A percentile compares a stretch with the other conserved stretches of the same genome.
Conservation (phyloP, 2,797 vertebrate genomes). For the Myotis myotis region DNA sequence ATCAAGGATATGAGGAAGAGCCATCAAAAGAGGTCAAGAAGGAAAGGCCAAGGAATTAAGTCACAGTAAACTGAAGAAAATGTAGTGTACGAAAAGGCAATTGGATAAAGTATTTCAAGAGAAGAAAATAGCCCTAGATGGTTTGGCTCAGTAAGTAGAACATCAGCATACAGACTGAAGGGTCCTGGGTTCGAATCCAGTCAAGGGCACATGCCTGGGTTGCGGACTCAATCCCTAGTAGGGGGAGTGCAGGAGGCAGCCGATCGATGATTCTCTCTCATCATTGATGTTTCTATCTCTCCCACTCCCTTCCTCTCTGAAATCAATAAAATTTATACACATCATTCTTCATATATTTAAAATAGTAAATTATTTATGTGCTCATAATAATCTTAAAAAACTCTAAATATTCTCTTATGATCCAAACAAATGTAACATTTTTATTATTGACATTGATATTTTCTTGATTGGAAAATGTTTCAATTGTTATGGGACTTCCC, state of each 20-base stretch:
- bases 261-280: no score
- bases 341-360: neutral
- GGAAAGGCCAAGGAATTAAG: neutral
- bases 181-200: no score
- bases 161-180: no score
- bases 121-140: neutral
- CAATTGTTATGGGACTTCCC: neutral
- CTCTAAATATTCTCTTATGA: neutral
- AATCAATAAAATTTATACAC: neutral
- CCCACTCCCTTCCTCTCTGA: no score
- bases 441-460: neutral
- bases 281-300: no score
- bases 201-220: no score
- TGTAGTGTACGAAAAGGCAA: neutral
- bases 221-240: no score
- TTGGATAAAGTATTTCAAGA: neutral
- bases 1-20: neutral
- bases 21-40: neutral
- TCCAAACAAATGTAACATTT: neutral
- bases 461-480: neutral
- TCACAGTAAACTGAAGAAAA: neutral
- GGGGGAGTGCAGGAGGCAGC: no score
- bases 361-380: neutral
- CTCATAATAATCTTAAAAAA: neutral
- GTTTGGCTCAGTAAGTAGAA: no score